A percentile compares a stretch with the other conserved stretches of the same genome.
Evolutionary conservation across 2,888 invertebrate genomes (phyloP).

Genomic region (Rhyacophila evoluta): DNA sequence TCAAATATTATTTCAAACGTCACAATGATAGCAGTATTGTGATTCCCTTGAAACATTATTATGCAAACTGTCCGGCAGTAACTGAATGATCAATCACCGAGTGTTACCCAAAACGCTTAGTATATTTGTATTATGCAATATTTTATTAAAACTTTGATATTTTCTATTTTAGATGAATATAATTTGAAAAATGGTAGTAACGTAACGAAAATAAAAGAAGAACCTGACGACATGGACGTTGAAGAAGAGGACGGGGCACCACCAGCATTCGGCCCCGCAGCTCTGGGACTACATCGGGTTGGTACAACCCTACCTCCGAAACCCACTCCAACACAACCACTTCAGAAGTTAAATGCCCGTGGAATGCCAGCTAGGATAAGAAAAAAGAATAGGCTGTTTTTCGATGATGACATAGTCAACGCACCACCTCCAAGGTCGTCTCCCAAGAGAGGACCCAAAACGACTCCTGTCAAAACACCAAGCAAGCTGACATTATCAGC

Average conservation of each 20-base stretch:
- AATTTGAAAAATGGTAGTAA: constrained; percentile 65
- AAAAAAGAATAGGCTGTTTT: constrained; percentile 90
- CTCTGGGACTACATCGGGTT: constrained; percentile 84
- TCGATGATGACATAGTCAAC: constrained; percentile 89
- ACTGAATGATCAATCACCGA: neutral
- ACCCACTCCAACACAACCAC: constrained; percentile 77
- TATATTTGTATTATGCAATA: constrained; percentile 32
- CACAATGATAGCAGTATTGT: constrained; percentile 44
- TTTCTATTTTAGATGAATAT: constrained; percentile 39
- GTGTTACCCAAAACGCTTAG: neutral
- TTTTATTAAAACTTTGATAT: constrained; percentile 32
- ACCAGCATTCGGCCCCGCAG: constrained; percentile 82
- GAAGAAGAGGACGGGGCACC: constrained; percentile 78
- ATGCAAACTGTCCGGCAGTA: neutral
- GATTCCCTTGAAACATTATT: neutral
- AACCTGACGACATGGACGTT: constrained; percentile 74
- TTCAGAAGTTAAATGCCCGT: constrained; percentile 85
- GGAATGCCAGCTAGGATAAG: constrained; percentile 93
- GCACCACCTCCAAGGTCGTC: constrained; percentile 81
- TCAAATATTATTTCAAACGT: constrained; percentile 60
- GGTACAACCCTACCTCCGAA: constrained; percentile 81
- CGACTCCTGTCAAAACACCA: constrained; percentile 64
- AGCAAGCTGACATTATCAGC: constrained; percentile 63
- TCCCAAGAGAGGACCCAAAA: constrained; percentile 75
- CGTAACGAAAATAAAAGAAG: constrained; percentile 66